Evolutionary conservation across 2,797 vertebrate genomes (phyloP), one percentile per base, ranked within the genome.

Genomic region (Sparus aurata): DNA sequence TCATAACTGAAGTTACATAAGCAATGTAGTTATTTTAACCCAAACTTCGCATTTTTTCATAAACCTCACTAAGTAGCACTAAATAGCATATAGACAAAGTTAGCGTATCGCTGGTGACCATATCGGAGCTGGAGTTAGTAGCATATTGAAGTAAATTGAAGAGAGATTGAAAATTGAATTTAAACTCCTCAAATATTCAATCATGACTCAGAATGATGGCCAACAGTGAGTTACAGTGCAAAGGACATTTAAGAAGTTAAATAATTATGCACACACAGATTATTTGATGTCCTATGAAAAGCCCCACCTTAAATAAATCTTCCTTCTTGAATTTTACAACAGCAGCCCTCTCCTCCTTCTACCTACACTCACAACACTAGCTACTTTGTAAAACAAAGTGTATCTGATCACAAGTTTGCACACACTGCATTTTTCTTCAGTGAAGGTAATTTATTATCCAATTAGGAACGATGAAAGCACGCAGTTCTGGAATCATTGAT

Each of bases 361-460:
- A 55, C 71, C 79, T 80, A 34, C 13, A 2, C 49, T 60, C 45
- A 5, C 55, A 62, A 70, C 75, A 69, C 12, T 13, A 73, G 66
- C 59, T 78, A 46, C 68, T 90, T 84, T 85, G 52, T 58, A 59
- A 87, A 75, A 85, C 77, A 85, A 85, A 90, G 64, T 79, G 75
- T 49, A 68, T 79, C 80, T 82, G 80, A 91, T 88, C 77, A 62
- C 78, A 83, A 73, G 83, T 89, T 84, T 85, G 69, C 75, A 72
- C 77, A 85, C 73, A 71, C 62, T 13, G 76, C 69, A 55, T 89
- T 88, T 89, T 85, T 91, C 86, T 91, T 90, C 80, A 85, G 79
- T 3, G 54, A 73, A 63, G 76, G 83, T 92, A 86, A 92, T 91
- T 88, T 90, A 91, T 93, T 91, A 90, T 85, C 75, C 87, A 91